A percentile compares a stretch with the other conserved stretches of the same genome.
Evolutionary conservation across 2,797 vertebrate genomes (phyloP).

Genomic region (Hemitrygon akajei): DNA sequence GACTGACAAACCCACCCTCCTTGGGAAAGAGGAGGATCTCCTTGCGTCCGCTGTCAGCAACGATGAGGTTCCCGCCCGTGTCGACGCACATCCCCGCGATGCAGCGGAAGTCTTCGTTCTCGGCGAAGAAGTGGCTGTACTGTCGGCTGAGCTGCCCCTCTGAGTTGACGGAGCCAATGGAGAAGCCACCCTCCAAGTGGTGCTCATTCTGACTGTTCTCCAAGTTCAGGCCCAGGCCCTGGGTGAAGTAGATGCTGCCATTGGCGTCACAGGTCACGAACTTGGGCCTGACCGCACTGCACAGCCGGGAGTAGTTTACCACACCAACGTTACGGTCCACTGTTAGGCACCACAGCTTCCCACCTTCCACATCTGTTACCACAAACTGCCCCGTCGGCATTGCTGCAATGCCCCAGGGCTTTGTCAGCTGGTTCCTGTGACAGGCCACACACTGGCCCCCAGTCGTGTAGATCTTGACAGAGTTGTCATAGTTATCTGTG

Average conservation of each 20-base stretch:
- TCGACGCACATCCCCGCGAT: constrained; percentile 97
- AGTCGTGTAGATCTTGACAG: constrained; percentile 89
- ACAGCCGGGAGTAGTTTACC: constrained; percentile 84
- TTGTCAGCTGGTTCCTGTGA: constrained; percentile 89
- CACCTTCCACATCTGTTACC: constrained; percentile 90
- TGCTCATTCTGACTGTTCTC: constrained; percentile 89
- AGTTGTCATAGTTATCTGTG: constrained; percentile 93
- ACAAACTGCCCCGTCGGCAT: constrained; percentile 90
- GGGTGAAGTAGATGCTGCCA: constrained; percentile 91
- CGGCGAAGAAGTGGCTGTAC: constrained; percentile 93
- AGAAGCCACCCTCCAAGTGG: constrained; percentile 90
- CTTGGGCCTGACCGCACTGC: constrained; percentile 87
- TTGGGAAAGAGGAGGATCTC: constrained; percentile 93
- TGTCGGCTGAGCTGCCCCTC: constrained; percentile 87
- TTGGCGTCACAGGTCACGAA: constrained; percentile 87
- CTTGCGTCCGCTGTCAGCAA: constrained; percentile 87
- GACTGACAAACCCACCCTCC: constrained; percentile 81
- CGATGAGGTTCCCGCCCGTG: constrained; percentile 81
- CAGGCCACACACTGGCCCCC: constrained; percentile 89
- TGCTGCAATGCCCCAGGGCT: constrained; percentile 91
- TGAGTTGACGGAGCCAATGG: constrained; percentile 80
- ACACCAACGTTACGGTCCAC: constrained; percentile 84
- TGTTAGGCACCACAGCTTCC: constrained; percentile 88
- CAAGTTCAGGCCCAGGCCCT: constrained; percentile 86
- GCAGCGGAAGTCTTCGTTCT: constrained; percentile 91